These are phyloP conservation scores for Catalaphyllia jardinei DNA, from an alignment of 64 coral and sea anemone genomes.

Conservation along the genomic window DNA sequence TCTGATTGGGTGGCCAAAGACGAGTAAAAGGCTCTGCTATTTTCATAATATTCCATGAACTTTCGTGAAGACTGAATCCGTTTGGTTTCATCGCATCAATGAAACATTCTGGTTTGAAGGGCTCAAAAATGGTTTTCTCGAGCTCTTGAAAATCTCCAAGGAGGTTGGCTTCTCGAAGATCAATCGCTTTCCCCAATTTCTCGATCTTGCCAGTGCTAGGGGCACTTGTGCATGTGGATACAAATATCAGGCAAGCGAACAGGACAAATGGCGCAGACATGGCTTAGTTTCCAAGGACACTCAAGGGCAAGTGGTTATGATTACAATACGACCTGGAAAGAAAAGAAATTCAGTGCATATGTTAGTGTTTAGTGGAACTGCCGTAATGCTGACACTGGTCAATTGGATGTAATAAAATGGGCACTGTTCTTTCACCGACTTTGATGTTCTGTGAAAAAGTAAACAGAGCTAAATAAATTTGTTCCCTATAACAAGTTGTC, in stretches of 20 bases:
- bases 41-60: constrained; percentile 5
- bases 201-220: not conserved
- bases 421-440: too few relatives aligned
- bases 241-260: not conserved
- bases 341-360: too few relatives aligned
- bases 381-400: too few relatives aligned
- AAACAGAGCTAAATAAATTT: too few relatives aligned
- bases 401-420: too few relatives aligned
- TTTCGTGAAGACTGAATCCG: not conserved
- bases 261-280: not conserved
- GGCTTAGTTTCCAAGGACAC: not conserved
- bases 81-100: not conserved
- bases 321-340: too few relatives aligned
- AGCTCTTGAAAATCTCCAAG: constrained; percentile 4
- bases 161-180: constrained; percentile 3
- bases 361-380: too few relatives aligned
- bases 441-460: too few relatives aligned
- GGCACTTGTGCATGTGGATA: too few relatives aligned
- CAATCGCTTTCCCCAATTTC: not conserved
- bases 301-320: too few relatives aligned
- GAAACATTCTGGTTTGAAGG: not conserved
- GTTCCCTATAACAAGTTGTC: too few relatives aligned
- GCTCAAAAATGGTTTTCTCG: not conserved
- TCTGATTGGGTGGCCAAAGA: not conserved
- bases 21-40: not conserved